Percentiles rank a stretch among this genome's conserved stretches.
Conservation (phyloP, 2,888 invertebrate species). For the Rhagonycha lutea region DNA sequence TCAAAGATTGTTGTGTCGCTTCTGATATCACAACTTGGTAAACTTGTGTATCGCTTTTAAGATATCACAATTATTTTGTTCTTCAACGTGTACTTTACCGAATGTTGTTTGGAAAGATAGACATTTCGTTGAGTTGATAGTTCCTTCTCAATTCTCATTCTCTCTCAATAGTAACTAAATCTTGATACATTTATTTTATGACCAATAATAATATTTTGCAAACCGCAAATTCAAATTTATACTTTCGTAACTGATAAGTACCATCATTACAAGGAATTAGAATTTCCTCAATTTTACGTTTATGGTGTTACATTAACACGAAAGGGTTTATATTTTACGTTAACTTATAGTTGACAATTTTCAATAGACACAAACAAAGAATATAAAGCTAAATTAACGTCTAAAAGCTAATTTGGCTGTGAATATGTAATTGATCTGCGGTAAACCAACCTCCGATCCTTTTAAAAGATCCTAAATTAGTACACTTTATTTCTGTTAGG, state of each 20-base stretch:
- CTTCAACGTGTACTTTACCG: neutral
- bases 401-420: neutral
- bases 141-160: neutral
- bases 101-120: neutral
- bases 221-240: neutral
- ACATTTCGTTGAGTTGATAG: neutral
- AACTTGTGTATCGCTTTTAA: neutral
- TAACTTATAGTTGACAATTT: neutral
- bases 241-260: neutral
- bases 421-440: neutral
- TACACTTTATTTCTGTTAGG: neutral
- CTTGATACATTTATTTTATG: neutral
- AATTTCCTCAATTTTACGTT: neutral
- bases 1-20: neutral
- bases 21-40: neutral
- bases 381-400: neutral
- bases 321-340: neutral
- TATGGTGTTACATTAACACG: neutral
- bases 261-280: neutral
- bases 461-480: neutral
- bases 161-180: neutral
- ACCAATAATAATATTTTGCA: neutral
- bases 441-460: neutral
- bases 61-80: neutral
- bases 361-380: neutral